Evolutionary conservation across 2,797 vertebrate species (phyloP).

Genomic region (Diplodus sargus): DNA sequence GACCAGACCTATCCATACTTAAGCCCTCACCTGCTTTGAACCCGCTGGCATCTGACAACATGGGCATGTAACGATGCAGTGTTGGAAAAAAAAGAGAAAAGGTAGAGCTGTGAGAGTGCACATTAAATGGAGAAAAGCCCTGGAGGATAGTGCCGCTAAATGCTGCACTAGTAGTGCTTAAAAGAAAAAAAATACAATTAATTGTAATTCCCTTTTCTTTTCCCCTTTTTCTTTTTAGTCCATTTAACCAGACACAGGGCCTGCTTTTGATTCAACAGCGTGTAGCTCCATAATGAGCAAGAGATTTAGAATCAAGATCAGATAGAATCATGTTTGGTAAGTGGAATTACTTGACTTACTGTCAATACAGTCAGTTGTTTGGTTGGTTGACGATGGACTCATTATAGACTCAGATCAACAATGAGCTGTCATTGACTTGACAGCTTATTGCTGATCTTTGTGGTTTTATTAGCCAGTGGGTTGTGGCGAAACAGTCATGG

Average conservation of each 20-base stretch:
- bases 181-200: too few relatives aligned
- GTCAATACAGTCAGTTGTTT: neutral
- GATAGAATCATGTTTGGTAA: too few relatives aligned
- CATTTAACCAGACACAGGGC: neutral
- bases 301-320: neutral
- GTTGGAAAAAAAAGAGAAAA: neutral
- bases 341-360: neutral
- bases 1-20: too few relatives aligned
- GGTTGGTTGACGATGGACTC: neutral
- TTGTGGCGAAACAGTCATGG: constrained; percentile 38
- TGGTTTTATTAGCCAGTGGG: constrained; percentile 29
- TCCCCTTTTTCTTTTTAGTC: neutral
- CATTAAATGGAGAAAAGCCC: neutral
- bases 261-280: neutral
- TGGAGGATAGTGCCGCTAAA: neutral
- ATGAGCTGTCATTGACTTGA: neutral
- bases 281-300: neutral
- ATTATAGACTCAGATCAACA: neutral
- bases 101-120: neutral
- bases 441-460: constrained; percentile 1
- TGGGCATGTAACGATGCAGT: neutral
- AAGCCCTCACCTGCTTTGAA: too few relatives aligned
- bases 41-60: too few relatives aligned
- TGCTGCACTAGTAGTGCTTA: neutral
- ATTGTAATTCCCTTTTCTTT: too few relatives aligned